Conservation (phyloP, 2,797 vertebrate species). For the Lacerta agilis region DNA sequence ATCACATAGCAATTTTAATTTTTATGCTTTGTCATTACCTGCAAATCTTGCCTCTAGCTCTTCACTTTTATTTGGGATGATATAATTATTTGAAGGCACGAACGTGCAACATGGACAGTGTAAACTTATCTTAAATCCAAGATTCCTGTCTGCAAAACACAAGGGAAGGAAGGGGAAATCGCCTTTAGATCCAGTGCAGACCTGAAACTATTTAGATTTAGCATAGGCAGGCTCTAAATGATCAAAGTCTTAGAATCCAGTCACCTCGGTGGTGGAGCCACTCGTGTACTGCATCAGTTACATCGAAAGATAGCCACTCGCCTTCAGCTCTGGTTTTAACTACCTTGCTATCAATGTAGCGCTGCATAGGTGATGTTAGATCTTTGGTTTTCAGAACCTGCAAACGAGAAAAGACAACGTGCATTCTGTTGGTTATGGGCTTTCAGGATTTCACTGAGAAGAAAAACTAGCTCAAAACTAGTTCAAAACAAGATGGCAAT, state of each 20-base stretch:
- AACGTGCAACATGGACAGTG: conserved; percentile 98
- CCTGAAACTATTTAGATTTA: conserved; percentile 30
- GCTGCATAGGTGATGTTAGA: conserved; percentile 89
- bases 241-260: conserved; percentile 36
- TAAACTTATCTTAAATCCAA: conserved; percentile 97
- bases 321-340: conserved; percentile 93
- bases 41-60: conserved; percentile 95
- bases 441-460: neutral
- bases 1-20: neutral
- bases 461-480: neutral
- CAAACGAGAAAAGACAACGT: conserved; percentile 51
- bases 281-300: conserved; percentile 93
- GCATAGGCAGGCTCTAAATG: neutral
- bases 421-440: conserved; percentile 38
- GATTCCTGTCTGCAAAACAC: conserved; percentile 91
- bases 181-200: conserved; percentile 33
- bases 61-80: conserved; percentile 98
- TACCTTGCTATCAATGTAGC: conserved; percentile 97
- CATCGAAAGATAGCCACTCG: conserved; percentile 97
- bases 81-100: conserved; percentile 95
- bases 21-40: conserved; percentile 80
- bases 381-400: conserved; percentile 95
- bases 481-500: neutral
- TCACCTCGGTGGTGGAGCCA: conserved; percentile 95
- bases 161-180: conserved; percentile 56